Base-by-base conservation (phyloP, 2,113 vertebrate species). In the Prionailurus bengalensis region DNA sequence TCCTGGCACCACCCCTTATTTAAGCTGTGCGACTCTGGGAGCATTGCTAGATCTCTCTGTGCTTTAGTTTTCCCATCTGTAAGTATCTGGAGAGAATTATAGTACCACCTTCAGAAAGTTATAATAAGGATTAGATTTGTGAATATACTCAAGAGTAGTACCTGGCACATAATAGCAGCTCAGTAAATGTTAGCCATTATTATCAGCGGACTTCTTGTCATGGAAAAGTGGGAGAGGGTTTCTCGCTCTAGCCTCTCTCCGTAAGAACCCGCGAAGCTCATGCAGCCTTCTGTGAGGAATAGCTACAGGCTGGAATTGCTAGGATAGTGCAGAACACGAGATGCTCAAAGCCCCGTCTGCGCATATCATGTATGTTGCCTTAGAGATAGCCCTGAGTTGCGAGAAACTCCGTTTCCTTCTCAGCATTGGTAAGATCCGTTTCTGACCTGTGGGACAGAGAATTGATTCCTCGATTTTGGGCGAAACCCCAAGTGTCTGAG, bases 351-450 rank as follows among this genome's bases (percentile, higher is more conserved):
- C 6, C 21, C n/a, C 25, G 10, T 39, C 36, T 87, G 19, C 25
- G 29, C 1, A 1, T 4, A 1, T 2, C 63, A 14, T 9, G 15
- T 1, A 4, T 3, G 3, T n/a, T 0, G 1, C 6, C 45, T 19
- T 78, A 5, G 19, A 33, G 48, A 48, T 12, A 42, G 42, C 21
- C 63, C 48, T 45, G 39, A n/a, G 3, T 45, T 21, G 53, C 4
- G 74, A 73, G 76, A 83, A 90, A 17, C 55, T 45, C 66, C 27
- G 33, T 53, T 84, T n/a, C 19, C 29, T 80, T 74, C 14, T 23
- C 10, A 65, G 42, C 39, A 25, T 73, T 14, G 13, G 15, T 25
- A 27, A 39, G 89, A n/a, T 39, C 16, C 11, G 16, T 55, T 31
- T 65, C 19, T 48, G 68, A 86, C 29, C 36, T 25, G 25, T 5